Conservation (phyloP, 37 sponge, comb jelly and placozoan species). For the Diacarnus erythraeanus region DNA sequence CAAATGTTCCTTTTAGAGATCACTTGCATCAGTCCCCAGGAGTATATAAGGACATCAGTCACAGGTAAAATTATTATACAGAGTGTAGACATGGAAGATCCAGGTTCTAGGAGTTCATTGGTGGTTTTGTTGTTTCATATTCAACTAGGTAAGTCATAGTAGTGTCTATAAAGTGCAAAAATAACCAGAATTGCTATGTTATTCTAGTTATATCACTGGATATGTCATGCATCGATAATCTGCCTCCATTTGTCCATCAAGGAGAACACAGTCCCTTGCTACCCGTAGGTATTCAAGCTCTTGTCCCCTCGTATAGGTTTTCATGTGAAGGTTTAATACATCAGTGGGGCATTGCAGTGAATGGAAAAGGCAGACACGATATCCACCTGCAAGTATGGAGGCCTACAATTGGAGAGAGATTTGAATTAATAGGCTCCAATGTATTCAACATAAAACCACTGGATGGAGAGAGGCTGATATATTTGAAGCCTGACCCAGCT, state of each 20-base stretch:
- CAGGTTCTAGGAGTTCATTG: too few relatives aligned
- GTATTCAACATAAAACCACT: neutral
- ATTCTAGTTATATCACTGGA: too few relatives aligned
- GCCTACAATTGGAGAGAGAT: neutral
- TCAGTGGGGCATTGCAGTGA: conserved; percentile 2
- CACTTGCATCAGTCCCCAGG: too few relatives aligned
- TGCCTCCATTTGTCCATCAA: neutral
- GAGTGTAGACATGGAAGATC: too few relatives aligned
- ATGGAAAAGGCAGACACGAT: neutral
- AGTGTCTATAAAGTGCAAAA: too few relatives aligned
- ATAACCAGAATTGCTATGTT: too few relatives aligned
- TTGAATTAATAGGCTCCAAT: neutral
- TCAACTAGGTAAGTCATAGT: too few relatives aligned
- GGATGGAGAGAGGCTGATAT: neutral
- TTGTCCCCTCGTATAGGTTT: neutral
- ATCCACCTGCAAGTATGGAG: conserved; percentile 20
- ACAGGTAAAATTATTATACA: too few relatives aligned
- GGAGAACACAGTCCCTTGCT: neutral
- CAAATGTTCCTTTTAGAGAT: too few relatives aligned
- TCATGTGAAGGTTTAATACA: neutral
- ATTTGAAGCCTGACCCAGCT: neutral
- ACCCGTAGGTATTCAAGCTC: neutral
- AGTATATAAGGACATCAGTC: too few relatives aligned
- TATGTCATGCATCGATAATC: conserved; percentile 1
- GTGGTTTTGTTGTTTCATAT: too few relatives aligned